These are phyloP conservation scores for Hippasteria phrygiana DNA, from an alignment of 53 echinoderm and acorn worm genomes.

Conservation along the genomic window DNA sequence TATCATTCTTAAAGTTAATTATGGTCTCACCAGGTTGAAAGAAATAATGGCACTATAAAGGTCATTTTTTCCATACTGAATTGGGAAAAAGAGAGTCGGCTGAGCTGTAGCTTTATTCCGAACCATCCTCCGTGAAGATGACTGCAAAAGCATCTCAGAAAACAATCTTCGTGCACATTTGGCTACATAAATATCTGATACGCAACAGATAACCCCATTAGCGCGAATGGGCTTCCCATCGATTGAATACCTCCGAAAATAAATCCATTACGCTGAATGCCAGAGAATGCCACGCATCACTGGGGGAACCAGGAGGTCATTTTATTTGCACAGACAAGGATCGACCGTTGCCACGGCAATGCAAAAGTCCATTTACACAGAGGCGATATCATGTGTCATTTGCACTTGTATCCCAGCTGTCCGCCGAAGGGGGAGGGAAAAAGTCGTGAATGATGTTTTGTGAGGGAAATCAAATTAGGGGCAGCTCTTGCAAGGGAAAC, in stretches of 20 bases:
- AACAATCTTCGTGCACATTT: background rate
- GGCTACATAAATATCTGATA: background rate
- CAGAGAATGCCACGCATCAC: slow-evolving; percentile 36
- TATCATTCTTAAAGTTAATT: too few species aligned
- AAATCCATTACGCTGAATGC: slow-evolving; percentile 4
- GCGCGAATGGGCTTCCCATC: background rate
- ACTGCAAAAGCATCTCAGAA: background rate
- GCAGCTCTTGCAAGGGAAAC: background rate
- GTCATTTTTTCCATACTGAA: too few species aligned
- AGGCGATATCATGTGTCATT: slow-evolving; percentile 13
- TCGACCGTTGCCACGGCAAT: slow-evolving; percentile 39
- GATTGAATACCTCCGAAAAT: slow-evolving; percentile 11
- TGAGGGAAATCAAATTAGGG: background rate
- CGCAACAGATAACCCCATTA: background rate
- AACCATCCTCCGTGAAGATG: background rate
- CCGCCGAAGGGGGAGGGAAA: background rate
- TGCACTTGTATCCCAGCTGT: background rate
- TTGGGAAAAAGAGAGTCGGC: too few species aligned
- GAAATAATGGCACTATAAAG: too few species aligned
- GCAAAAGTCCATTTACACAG: slow-evolving; percentile 16
- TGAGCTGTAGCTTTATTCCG: too few species aligned
- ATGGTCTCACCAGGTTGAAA: too few species aligned
- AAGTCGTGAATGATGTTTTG: slow-evolving; percentile 9
- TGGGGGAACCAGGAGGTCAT: background rate
- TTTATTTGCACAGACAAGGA: slow-evolving; percentile 29